These are phyloP conservation scores for Bradypodion pumilum DNA, from an alignment of 2,797 vertebrate species.

Conservation along the genomic window DNA sequence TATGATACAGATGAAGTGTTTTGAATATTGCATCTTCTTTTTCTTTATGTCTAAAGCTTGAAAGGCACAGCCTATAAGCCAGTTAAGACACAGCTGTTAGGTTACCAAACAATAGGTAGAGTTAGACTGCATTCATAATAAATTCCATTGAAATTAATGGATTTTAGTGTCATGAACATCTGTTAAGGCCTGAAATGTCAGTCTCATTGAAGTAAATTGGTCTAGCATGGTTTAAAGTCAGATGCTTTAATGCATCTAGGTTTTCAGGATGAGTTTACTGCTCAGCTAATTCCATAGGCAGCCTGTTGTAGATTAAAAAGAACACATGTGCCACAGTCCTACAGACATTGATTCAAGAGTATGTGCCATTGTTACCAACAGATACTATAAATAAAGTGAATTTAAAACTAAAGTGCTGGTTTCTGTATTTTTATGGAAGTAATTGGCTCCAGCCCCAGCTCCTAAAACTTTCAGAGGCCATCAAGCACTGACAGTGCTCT, in stretches of 20 bases:
- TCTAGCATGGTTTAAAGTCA: neutral
- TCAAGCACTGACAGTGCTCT: neutral
- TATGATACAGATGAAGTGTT: neutral
- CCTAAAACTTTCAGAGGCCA: neutral
- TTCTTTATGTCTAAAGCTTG: neutral
- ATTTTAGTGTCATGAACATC: neutral
- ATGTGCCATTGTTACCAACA: neutral
- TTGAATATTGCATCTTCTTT: neutral
- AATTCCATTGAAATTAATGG: neutral
- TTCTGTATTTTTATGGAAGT: neutral
- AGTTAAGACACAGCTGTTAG: neutral
- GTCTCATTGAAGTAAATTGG: neutral
- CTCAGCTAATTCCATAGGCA: neutral
- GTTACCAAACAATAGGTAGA: neutral
- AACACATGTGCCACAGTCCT: neutral
- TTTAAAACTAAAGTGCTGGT: neutral
- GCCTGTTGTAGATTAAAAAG: neutral
- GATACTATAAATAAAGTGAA: neutral
- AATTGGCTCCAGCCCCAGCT: neutral
- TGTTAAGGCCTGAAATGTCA: neutral
- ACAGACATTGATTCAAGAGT: neutral
- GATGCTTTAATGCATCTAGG: neutral
- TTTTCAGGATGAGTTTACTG: neutral
- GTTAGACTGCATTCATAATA: neutral
- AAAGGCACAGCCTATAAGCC: neutral